Percentiles rank a stretch among this genome's conserved stretches.
These are phyloP conservation scores for Antechinus stuartii DNA, from an alignment of 2,113 vertebrate species.

Conservation along the genomic window DNA sequence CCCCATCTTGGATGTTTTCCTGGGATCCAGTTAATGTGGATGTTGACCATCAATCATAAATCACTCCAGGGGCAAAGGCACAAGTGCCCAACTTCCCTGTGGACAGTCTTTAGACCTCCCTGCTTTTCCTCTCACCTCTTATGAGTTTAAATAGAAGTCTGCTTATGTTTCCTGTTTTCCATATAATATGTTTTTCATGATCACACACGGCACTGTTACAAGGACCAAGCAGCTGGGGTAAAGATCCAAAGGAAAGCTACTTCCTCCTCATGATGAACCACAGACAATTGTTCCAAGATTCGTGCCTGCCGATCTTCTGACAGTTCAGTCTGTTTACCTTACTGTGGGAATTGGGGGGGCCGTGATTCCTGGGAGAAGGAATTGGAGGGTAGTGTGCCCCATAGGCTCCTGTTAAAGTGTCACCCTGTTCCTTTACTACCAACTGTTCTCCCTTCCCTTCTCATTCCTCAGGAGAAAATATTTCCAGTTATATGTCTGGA, in stretches of 20 bases:
- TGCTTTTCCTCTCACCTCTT: slow-evolving; percentile 64
- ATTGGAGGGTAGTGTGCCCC: not conserved
- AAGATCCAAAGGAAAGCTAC: not conserved
- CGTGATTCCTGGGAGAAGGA: too few species aligned
- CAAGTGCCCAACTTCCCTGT: not conserved
- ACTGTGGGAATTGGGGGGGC: not conserved
- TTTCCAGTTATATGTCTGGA: not conserved
- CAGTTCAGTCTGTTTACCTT: not conserved
- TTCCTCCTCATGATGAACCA: not conserved
- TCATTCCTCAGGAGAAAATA: not conserved
- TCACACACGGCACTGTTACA: not conserved
- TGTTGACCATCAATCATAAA: slow-evolving; percentile 64
- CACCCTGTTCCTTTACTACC: not conserved
- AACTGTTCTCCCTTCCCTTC: not conserved
- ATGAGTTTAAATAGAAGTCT: slow-evolving; percentile 60
- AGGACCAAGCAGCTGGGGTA: not conserved
- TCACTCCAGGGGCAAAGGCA: slow-evolving; percentile 40
- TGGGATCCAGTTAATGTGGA: slow-evolving; percentile 21
- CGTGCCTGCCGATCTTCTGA: too few species aligned
- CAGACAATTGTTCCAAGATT: not conserved
- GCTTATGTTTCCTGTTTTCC: slow-evolving; percentile 64
- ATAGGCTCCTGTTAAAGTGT: not conserved
- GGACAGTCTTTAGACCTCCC: not conserved
- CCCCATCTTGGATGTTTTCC: not conserved
- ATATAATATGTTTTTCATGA: slow-evolving; percentile 34